Evolutionary conservation across 2,797 vertebrate species (phyloP).

Genomic region (Lophotriccus pileatus): DNA sequence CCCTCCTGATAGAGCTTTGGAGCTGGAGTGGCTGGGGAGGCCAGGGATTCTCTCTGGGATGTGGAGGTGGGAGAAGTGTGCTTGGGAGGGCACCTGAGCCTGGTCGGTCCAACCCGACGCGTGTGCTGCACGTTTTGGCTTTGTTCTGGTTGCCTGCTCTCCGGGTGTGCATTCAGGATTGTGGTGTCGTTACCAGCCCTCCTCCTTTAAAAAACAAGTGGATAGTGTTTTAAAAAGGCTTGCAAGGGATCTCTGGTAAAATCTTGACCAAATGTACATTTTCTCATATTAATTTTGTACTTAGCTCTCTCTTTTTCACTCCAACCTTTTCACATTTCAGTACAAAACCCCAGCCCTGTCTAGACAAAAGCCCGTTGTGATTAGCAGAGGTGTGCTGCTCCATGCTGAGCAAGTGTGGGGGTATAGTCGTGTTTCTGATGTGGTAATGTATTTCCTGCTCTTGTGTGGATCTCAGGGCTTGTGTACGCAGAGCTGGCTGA

Average conservation of each 20-base stretch:
- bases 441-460: not conserved
- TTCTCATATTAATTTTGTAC: not conserved
- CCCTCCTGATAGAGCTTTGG: not conserved
- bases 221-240: not conserved
- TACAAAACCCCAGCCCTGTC: not conserved
- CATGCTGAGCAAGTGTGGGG: not conserved
- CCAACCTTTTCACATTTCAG: not conserved
- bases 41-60: not conserved
- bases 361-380: constrained; percentile 2
- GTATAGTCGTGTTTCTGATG: not conserved
- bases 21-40: not conserved
- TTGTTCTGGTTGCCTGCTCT: not conserved
- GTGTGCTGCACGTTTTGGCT: not conserved
- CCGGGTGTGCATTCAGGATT: not conserved
- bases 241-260: not conserved
- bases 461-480: not conserved
- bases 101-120: rapidly evolving
- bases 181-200: not conserved
- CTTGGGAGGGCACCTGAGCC: not conserved
- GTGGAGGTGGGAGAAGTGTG: not conserved
- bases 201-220: not conserved
- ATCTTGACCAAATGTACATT: not conserved
- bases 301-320: not conserved
- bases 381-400: constrained; percentile 31
- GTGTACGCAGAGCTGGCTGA: not conserved